phyloP scores from a whole-genome alignment of 2,113 vertebrate species.

The Nothobranchius kuhntae region DNA sequence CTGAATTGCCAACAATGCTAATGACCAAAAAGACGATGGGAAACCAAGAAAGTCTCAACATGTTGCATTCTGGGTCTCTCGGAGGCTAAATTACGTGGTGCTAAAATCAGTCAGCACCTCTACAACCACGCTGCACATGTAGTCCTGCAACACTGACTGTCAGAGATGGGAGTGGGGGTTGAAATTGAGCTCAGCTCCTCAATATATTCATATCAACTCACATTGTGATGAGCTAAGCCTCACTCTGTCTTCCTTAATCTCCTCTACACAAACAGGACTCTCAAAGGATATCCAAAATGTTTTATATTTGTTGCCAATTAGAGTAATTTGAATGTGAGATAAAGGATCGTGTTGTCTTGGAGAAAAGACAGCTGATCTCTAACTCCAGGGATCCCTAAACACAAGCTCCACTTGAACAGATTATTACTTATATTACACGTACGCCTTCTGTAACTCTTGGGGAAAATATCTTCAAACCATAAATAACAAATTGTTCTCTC shows the following conservation, averaged over 20 bases:
- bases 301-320: conserved; percentile 12
- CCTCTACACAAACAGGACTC: conserved; percentile 1
- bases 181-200: conserved; percentile 44
- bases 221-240: conserved; percentile 21
- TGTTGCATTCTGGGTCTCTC: too few species aligned
- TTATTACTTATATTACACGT: not conserved
- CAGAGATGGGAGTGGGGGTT: conserved; percentile 20
- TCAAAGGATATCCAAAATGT: not conserved
- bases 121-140: too few species aligned
- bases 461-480: not conserved
- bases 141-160: conserved; percentile 17
- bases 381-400: not conserved
- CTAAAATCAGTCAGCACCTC: too few species aligned
- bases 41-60: too few species aligned
- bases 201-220: conserved; percentile 30
- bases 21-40: too few species aligned
- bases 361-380: not conserved
- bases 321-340: not conserved
- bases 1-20: too few species aligned
- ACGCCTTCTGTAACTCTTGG: not conserved
- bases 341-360: not conserved
- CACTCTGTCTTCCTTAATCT: conserved; percentile 25
- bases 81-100: too few species aligned
- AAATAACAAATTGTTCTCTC: conserved; percentile 1
- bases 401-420: not conserved